Conservation (phyloP, 2,113 vertebrate genomes). For the Syngnathoides biaculeatus region DNA sequence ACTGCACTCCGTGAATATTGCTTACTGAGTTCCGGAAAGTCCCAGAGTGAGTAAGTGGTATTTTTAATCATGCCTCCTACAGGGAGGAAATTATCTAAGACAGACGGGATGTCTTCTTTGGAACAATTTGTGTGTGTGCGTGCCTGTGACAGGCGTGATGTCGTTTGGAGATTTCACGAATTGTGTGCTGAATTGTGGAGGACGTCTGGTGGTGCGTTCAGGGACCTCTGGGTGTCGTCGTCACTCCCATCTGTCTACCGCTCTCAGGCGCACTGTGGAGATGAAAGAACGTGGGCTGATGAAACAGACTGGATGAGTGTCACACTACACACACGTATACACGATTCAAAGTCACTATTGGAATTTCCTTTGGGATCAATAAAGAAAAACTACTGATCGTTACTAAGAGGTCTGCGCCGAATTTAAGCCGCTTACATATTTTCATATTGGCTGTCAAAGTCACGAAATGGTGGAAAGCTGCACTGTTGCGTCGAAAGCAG, state of each 20-base stretch:
- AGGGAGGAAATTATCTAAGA: conserved; percentile 1
- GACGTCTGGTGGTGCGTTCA: conserved; percentile 43
- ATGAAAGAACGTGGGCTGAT: conserved; percentile 51
- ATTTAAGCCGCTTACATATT: neutral
- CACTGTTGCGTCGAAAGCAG: neutral
- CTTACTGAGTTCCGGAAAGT: neutral
- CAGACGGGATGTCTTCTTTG: conserved; percentile 5
- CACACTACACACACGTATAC: neutral
- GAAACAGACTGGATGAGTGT: conserved; percentile 42
- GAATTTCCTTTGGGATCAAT: neutral
- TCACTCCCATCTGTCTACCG: conserved; percentile 40
- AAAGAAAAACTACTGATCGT: neutral
- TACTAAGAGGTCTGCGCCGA: neutral
- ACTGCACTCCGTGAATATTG: neutral
- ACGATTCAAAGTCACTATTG: neutral
- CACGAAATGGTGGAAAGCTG: neutral
- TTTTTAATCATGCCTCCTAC: neutral
- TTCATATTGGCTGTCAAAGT: neutral
- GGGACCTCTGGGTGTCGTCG: conserved; percentile 40
- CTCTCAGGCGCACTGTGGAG: conserved; percentile 41
- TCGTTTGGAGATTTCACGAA: conserved; percentile 27
- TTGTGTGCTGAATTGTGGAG: conserved; percentile 25
- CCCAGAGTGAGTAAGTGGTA: neutral
- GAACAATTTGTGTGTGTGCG: neutral
- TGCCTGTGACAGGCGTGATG: conserved; percentile 10